A percentile compares a stretch with the other conserved stretches of the same genome.
Evolutionary conservation across 2,113 vertebrate genomes (phyloP).

Genomic region (Ochotona princeps): DNA sequence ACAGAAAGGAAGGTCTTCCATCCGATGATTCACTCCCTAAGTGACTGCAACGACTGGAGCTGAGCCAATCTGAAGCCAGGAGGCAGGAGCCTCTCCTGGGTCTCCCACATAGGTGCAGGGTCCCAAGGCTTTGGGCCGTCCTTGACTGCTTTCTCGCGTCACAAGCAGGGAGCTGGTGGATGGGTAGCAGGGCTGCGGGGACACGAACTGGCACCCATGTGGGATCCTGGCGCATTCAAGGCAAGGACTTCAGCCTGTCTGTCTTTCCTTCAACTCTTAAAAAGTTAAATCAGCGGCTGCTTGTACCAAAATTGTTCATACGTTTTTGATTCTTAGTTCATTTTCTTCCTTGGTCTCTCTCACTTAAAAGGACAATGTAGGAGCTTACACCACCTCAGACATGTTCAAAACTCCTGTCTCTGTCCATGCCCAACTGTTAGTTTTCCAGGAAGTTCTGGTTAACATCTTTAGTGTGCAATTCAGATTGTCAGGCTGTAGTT

Average conservation of each 20-base stretch:
- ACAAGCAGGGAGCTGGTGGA: too few species aligned
- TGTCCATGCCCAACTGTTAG: not conserved
- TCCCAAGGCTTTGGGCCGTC: too few species aligned
- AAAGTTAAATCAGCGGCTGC: not conserved
- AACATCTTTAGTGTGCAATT: not conserved
- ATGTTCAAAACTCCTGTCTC: slow-evolving; percentile 11
- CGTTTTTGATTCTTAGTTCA: not conserved
- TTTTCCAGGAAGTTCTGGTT: slow-evolving; percentile 26
- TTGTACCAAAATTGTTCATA: not conserved
- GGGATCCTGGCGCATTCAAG: too few species aligned
- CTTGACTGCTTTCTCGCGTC: too few species aligned
- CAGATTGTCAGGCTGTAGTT: not conserved
- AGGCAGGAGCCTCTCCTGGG: too few species aligned
- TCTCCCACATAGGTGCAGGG: too few species aligned
- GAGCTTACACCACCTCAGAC: not conserved
- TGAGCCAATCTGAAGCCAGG: too few species aligned
- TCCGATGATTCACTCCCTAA: too few species aligned
- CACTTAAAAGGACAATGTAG: not conserved
- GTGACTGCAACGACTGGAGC: too few species aligned
- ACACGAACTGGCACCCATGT: too few species aligned
- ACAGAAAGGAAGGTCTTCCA: too few species aligned
- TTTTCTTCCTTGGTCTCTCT: not conserved
- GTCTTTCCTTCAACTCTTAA: slow-evolving; percentile 35
- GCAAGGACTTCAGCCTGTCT: not conserved
- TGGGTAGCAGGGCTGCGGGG: too few species aligned